These are phyloP conservation scores for Harmothoe impar DNA, from an alignment of 2,888 invertebrate genomes.

Conservation along the genomic window DNA sequence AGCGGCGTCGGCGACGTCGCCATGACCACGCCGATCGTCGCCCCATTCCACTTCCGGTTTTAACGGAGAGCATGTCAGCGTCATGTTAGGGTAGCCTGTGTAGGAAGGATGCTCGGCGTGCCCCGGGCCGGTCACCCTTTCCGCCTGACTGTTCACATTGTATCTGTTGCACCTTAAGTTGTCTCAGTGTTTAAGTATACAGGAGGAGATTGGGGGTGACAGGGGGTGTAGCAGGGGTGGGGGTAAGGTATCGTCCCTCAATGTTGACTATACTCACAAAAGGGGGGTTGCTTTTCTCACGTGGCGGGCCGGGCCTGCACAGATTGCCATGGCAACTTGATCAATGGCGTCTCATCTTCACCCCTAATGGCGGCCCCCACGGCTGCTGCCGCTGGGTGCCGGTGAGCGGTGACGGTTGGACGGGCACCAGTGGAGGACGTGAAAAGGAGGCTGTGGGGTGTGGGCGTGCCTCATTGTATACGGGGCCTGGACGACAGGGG, in stretches of 20 bases:
- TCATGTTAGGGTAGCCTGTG: not conserved
- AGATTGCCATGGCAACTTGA: slow-evolving; percentile 38
- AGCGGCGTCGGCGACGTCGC: not conserved
- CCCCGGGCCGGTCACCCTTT: too few relatives aligned
- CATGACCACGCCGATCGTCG: not conserved
- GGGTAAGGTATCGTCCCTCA: not conserved
- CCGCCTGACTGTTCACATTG: too few relatives aligned
- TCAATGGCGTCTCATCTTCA: slow-evolving; percentile 19
- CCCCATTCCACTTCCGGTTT: not conserved
- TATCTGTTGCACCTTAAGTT: too few relatives aligned
- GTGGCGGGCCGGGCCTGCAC: not conserved
- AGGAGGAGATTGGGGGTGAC: too few relatives aligned
- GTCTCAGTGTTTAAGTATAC: too few relatives aligned
- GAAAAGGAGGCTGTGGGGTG: not conserved
- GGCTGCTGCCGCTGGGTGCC: not conserved
- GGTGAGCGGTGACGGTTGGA: not conserved
- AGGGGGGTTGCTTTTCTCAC: not conserved
- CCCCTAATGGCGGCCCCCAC: not conserved
- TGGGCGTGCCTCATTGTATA: not conserved
- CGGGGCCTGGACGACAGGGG: not conserved
- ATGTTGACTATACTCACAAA: not conserved
- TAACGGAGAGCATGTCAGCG: not conserved
- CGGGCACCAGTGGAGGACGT: not conserved
- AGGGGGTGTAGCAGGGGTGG: not conserved
- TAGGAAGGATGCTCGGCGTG: too few relatives aligned